Evolutionary conservation across 2,888 invertebrate species (phyloP).

Genomic region (Erebia aethiops): DNA sequence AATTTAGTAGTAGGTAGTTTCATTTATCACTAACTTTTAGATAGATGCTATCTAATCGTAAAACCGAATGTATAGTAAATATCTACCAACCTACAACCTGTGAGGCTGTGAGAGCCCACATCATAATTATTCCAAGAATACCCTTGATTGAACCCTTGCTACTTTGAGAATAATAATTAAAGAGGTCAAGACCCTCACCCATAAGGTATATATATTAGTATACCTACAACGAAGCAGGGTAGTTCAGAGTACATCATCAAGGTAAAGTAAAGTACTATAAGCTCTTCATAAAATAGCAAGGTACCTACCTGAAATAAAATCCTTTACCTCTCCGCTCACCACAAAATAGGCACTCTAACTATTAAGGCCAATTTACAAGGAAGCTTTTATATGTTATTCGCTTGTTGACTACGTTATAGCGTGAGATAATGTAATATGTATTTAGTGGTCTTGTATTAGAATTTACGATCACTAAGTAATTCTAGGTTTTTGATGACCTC

Average conservation of each 20-base stretch:
- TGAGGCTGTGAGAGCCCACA: neutral
- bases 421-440: neutral
- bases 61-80: too few relatives aligned
- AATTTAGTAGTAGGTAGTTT: too few relatives aligned
- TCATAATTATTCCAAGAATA: neutral
- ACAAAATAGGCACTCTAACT: conserved; percentile 21
- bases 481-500: too few relatives aligned
- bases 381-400: conserved; percentile 23
- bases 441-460: neutral
- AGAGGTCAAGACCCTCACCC: neutral
- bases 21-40: too few relatives aligned
- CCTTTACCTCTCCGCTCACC: conserved; percentile 7
- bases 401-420: conserved; percentile 18
- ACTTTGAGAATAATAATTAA: neutral
- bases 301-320: conserved; percentile 18
- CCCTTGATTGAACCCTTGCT: neutral
- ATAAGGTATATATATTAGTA: too few relatives aligned
- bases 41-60: too few relatives aligned
- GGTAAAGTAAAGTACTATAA: conserved; percentile 22
- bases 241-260: conserved; percentile 15
- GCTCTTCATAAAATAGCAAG: neutral
- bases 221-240: too few relatives aligned
- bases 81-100: neutral
- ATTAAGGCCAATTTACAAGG: conserved; percentile 23
- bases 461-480: neutral